phyloP scores from a whole-genome alignment of 2,113 vertebrate species.

The Gallinago jamesoni region DNA sequence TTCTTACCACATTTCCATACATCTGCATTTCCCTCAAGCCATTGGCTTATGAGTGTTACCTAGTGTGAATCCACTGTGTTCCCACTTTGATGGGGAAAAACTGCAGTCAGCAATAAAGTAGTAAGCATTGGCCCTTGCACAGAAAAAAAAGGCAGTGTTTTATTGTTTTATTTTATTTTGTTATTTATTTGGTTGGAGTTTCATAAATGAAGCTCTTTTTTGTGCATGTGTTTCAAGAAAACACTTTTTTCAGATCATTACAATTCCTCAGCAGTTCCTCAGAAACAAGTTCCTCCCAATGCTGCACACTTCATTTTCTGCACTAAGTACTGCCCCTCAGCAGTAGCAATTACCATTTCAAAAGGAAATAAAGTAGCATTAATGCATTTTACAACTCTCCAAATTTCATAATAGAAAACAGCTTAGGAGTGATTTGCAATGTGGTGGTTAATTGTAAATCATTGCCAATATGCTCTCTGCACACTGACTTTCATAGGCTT shows the following conservation, averaged over 20 bases:
- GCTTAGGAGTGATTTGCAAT: constrained; percentile 34
- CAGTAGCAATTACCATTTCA: constrained; percentile 64
- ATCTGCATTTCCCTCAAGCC: constrained; percentile 49
- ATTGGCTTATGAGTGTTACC: constrained; percentile 19
- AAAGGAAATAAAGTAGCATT: constrained; percentile 64
- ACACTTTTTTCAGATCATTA: constrained; percentile 45
- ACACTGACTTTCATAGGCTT: not conserved
- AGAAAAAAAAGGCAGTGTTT: not conserved
- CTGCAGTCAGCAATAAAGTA: constrained; percentile 33
- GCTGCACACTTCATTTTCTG: constrained; percentile 58
- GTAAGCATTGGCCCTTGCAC: not conserved
- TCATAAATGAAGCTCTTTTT: constrained; percentile 41
- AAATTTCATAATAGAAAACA: constrained; percentile 50
- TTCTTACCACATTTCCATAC: constrained; percentile 42
- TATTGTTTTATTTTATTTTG: constrained; percentile 19
- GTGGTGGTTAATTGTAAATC: constrained; percentile 48
- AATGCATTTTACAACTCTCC: constrained; percentile 44
- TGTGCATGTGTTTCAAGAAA: constrained; percentile 14
- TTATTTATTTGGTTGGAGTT: constrained; percentile 37
- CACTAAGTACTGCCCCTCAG: constrained; percentile 58
- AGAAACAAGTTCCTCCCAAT: constrained; percentile 47
- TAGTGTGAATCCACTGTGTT: not conserved
- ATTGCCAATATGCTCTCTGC: not conserved
- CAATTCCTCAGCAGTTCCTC: constrained; percentile 58
- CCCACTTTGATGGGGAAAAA: not conserved